These are phyloP conservation scores for Synanthedon myopaeformis DNA, from an alignment of 2,888 invertebrate genomes.

Conservation along the genomic window DNA sequence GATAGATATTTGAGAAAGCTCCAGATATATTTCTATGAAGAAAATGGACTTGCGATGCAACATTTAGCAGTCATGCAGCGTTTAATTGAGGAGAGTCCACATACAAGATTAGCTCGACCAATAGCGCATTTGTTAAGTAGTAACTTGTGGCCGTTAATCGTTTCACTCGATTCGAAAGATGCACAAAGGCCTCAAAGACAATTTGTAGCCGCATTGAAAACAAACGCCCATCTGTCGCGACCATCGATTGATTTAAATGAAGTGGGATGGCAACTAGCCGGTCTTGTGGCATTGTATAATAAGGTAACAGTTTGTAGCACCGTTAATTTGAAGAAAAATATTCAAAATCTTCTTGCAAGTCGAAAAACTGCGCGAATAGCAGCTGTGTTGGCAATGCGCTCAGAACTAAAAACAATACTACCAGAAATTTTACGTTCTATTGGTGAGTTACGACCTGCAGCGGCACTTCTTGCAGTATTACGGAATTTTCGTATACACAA, in stretches of 20 bases:
- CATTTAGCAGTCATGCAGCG: background rate
- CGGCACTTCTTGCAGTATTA: conserved; percentile 23
- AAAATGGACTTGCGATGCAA: background rate
- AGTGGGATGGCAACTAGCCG: conserved; percentile 24
- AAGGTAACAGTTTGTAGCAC: conserved; percentile 20
- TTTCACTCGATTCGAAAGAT: conserved; percentile 10
- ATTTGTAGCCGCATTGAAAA: conserved; percentile 22
- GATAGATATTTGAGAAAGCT: background rate
- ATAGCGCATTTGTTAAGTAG: background rate
- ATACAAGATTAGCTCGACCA: background rate
- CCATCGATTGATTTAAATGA: conserved; percentile 22
- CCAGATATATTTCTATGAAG: background rate
- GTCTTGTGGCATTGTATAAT: conserved; percentile 35
- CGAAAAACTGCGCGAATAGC: conserved; percentile 24
- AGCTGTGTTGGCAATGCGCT: conserved; percentile 22
- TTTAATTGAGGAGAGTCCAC: background rate
- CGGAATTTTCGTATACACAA: conserved; percentile 13
- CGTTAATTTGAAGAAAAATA: conserved; percentile 15
- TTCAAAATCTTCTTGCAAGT: conserved; percentile 20
- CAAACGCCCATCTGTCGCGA: conserved; percentile 26
- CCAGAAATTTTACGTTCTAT: conserved; percentile 16
- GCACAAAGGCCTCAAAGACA: conserved; percentile 8
- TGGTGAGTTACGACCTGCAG: conserved; percentile 19
- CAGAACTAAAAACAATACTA: conserved; percentile 6
- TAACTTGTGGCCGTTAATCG: conserved; percentile 4